A percentile compares a stretch with the other conserved stretches of the same genome.
Evolutionary conservation across 2,888 invertebrate genomes (phyloP).

Genomic region (Byasa hedistus): DNA sequence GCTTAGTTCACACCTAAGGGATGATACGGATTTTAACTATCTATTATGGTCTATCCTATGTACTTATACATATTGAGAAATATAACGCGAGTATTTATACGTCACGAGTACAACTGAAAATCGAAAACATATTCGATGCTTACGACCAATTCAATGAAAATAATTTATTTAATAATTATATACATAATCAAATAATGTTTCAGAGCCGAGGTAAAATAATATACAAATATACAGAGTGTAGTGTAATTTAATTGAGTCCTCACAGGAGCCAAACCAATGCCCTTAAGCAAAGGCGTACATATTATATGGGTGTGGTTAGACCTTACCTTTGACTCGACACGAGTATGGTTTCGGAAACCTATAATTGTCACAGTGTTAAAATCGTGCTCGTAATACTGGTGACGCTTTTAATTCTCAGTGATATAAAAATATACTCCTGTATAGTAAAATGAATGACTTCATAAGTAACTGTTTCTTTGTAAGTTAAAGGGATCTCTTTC

Average conservation of each 20-base stretch:
- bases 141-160: too few species aligned
- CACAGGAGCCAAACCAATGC: background rate
- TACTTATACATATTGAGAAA: too few species aligned
- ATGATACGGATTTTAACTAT: background rate
- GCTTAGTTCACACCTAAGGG: background rate
- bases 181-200: background rate
- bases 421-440: too few species aligned
- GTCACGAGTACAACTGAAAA: too few species aligned
- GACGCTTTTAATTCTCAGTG: background rate
- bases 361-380: background rate
- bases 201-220: background rate
- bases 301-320: conserved; percentile 6
- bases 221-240: background rate
- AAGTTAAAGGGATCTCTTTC: too few species aligned
- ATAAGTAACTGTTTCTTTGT: too few species aligned
- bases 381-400: background rate
- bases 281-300: background rate
- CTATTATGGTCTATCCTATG: background rate
- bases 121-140: too few species aligned
- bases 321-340: background rate
- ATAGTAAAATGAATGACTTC: too few species aligned
- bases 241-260: background rate
- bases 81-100: too few species aligned
- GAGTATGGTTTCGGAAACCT: conserved; percentile 1
- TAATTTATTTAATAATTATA: too few species aligned